Evolutionary conservation across 92 coral and sea anemone species (phyloP).

Genomic region (Montipora capitata): DNA sequence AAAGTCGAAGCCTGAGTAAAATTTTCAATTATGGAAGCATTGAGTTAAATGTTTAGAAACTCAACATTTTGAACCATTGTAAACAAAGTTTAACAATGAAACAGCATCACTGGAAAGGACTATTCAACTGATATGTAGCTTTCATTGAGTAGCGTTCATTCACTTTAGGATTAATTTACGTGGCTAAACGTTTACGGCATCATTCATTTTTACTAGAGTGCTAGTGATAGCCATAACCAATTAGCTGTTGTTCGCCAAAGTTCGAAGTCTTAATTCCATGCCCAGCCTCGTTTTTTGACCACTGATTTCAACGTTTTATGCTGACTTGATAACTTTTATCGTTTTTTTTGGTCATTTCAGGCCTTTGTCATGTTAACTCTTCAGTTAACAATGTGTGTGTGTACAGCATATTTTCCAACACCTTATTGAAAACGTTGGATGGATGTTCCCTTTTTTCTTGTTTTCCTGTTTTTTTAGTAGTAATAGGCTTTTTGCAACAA

Average conservation of each 20-base stretch:
- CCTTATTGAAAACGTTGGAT: neutral
- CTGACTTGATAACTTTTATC: slow-evolving; percentile 24
- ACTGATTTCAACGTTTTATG: too few species aligned
- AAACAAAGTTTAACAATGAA: neutral
- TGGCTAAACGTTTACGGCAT: neutral
- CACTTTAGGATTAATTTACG: neutral
- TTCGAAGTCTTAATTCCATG: neutral
- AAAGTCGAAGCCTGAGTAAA: neutral
- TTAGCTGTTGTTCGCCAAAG: neutral
- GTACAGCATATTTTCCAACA: too few species aligned
- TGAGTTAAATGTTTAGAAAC: neutral
- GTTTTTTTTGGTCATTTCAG: slow-evolving; percentile 30
- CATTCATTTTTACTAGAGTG: neutral
- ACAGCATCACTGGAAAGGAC: slow-evolving; percentile 1
- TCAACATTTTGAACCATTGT: neutral
- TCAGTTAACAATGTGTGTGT: too few species aligned
- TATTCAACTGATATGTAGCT: neutral
- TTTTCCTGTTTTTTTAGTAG: too few species aligned
- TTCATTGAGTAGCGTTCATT: neutral
- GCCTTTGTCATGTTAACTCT: slow-evolving; percentile 2
- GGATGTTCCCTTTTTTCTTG: too few species aligned
- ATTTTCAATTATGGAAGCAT: neutral
- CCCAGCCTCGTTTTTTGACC: slow-evolving; percentile 31
- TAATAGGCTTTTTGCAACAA: too few species aligned
- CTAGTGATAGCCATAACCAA: neutral